Evolutionary conservation across 2,113 vertebrate genomes (phyloP), one percentile per base, ranked within the genome.

Genomic region (Paradoxurus hermaphroditus): DNA sequence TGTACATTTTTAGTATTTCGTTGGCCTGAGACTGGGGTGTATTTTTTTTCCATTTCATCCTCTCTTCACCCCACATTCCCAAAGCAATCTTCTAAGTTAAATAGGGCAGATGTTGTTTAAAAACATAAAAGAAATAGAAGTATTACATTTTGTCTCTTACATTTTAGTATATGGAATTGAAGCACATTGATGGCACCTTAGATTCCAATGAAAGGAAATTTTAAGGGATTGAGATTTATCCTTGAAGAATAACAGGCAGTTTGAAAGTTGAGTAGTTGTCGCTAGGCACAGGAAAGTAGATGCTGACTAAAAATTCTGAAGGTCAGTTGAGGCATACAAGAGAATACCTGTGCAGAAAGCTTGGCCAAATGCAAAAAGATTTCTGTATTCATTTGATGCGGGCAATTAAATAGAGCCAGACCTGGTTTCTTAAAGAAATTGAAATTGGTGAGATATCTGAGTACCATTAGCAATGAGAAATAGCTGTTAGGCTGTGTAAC

Each of bases 291-390:
- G 41, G 68, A 82, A 94, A 81, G 23, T 90, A 86, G 87, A 67
- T 90, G 87, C 96, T 83, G 68, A 97, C 19, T 67, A 65, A 91
- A 59, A 90, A 59, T 78, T 90, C 59, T 95, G 49, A 90, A 49
- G 11, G 75, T 97, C 86, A 93, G 16, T 68, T 92, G 18, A 89
- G 39, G 1, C 25, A 34, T 27, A 63, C 21, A 31, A 83, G n/a
- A 86, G 65, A 79, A 72, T 77, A 59, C 65, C 67, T 67, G 75
- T 29, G 86, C 19, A 77, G 46, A 88, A 68, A 79, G 21, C 13
- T 78, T 73, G 90, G 41, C 23, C 9, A 31, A 3, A 90, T 92
- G 36, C 39, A 72, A 46, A 93, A 90, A 72, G n/a, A 14, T 85
- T 84, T 84, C 23, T 81, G 16, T 93, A 36, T 2, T 79, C 31